Evolutionary conservation across 2,797 vertebrate genomes (phyloP).

Genomic region (Rhynchonycteris naso): DNA sequence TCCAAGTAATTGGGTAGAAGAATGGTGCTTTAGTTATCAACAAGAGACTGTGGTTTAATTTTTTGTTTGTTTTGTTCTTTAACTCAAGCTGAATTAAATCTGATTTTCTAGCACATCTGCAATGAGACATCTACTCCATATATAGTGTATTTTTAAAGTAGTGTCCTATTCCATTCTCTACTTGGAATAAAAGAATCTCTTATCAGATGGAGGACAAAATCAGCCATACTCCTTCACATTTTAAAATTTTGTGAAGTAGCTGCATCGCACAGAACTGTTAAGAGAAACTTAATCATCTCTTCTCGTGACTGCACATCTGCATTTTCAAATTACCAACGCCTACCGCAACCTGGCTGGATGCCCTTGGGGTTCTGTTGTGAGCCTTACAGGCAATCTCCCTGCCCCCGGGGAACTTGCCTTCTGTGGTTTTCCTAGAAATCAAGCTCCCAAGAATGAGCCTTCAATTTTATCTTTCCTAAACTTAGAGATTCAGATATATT

Average conservation of each 20-base stretch:
- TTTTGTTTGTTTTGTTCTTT: constrained; percentile 39
- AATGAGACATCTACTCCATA: background rate
- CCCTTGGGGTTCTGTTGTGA: background rate
- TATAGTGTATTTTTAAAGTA: background rate
- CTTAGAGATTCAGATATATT: background rate
- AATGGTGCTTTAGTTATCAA: constrained; percentile 44
- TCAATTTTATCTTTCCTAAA: background rate
- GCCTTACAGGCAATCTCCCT: background rate
- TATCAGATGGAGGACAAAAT: background rate
- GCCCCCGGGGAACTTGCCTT: background rate
- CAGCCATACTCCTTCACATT: background rate
- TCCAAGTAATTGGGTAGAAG: constrained; percentile 53
- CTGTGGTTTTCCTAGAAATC: background rate
- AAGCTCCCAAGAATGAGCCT: background rate
- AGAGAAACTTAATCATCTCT: background rate
- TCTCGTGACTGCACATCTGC: background rate
- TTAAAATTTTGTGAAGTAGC: background rate
- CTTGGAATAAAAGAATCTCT: background rate
- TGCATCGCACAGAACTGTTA: fast-evolving
- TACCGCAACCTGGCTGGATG: background rate
- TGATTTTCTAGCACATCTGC: background rate
- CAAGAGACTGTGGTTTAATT: background rate
- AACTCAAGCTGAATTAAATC: constrained; percentile 24
- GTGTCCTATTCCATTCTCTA: background rate
- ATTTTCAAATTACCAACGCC: background rate